phyloP scores from a whole-genome alignment of 2,888 invertebrate genomes.

The Melanostoma scalare region DNA sequence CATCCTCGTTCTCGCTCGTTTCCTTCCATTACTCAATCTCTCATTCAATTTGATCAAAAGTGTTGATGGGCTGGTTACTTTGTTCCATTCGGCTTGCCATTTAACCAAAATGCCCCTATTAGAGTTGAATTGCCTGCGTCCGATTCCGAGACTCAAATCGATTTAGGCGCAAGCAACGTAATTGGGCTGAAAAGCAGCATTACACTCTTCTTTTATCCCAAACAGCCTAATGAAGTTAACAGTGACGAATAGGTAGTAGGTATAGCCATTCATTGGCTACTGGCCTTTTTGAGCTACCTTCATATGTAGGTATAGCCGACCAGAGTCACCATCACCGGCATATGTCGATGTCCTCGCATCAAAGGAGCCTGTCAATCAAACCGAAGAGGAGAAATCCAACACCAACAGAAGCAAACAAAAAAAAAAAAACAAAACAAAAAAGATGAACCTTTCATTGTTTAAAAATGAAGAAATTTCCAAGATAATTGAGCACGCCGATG shows the following conservation, averaged over 20 bases:
- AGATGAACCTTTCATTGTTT: constrained; percentile 28
- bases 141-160: constrained; percentile 21
- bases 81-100: constrained; percentile 41
- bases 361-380: constrained; percentile 61
- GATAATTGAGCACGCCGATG: constrained; percentile 53
- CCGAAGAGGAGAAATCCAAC: constrained; percentile 53
- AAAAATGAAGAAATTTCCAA: constrained; percentile 55
- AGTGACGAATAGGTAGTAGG: constrained; percentile 50
- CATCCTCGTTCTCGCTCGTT: constrained; percentile 32
- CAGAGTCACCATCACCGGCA: constrained; percentile 11
- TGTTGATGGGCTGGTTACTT: constrained; percentile 37
- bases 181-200: constrained; percentile 59
- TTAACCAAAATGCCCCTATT: constrained; percentile 52
- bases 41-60: constrained; percentile 38
- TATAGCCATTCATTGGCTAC: constrained; percentile 52
- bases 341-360: constrained; percentile 36
- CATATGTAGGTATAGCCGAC: background rate
- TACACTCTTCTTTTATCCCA: constrained; percentile 24
- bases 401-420: constrained; percentile 36
- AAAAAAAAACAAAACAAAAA: background rate
- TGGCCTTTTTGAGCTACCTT: background rate
- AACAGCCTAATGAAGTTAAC: constrained; percentile 61
- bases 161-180: constrained; percentile 57
- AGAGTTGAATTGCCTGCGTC: constrained; percentile 48
- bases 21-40: constrained; percentile 36